Conservation (phyloP, 23 tunicate species). For the Trididemnum clinides region DNA sequence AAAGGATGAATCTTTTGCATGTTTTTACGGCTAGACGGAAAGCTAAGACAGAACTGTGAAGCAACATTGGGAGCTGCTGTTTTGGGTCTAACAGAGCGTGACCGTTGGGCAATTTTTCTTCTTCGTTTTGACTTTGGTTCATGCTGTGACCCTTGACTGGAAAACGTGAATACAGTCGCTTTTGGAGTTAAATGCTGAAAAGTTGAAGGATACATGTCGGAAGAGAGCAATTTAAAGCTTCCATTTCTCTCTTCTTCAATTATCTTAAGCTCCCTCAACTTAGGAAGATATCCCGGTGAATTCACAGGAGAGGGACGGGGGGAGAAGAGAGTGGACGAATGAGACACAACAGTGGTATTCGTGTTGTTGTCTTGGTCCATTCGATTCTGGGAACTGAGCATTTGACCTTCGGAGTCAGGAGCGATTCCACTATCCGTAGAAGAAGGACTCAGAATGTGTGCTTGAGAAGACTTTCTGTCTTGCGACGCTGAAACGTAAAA, state of each 20-base stretch:
- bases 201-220: not conserved
- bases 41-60: no score
- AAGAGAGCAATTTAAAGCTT: no score
- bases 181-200: not conserved
- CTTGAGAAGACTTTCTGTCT: not conserved
- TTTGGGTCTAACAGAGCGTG: constrained; percentile 22
- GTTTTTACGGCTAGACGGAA: no score
- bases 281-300: not conserved
- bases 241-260: not conserved
- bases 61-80: constrained; percentile 20
- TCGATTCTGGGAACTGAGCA: not conserved
- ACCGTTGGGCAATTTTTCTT: constrained; percentile 12
- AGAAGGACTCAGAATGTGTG: not conserved
- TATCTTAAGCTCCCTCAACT: not conserved
- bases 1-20: no score
- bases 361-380: not conserved
- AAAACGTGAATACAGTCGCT: constrained; percentile 5
- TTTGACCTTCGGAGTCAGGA: not conserved
- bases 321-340: not conserved
- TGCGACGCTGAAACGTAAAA: no score
- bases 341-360: not conserved
- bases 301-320: constrained; percentile 1
- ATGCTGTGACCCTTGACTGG: not conserved
- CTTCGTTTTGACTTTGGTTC: constrained; percentile 1
- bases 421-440: constrained; percentile 18